Base-by-base conservation (phyloP, 2,888 invertebrate species). In the Polyommatus iphigenia region DNA sequence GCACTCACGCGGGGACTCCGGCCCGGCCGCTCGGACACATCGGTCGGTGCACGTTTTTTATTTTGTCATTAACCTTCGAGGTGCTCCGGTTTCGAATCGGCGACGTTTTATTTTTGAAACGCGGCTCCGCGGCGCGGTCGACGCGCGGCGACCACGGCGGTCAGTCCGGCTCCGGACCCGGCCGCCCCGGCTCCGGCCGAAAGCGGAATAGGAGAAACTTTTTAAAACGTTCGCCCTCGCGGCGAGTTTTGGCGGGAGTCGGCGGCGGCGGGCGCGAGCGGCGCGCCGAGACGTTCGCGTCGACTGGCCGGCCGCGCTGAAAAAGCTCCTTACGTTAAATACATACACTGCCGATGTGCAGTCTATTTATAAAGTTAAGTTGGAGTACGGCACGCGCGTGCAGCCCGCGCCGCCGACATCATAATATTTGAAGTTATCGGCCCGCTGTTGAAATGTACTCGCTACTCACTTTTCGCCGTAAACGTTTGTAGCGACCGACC, bases 31-130 rank as follows among this genome's bases (percentile, higher is more conserved):
- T 85, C 85, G 85, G 85, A 88, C 88, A 89, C 89, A 90, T 87
- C 85, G 87, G 90, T 91, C 89, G 89, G 90, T 90, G 90, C 89
- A 90, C 88, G 90, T 87, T 89, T 91, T 91, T 92, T 91, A 91
- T 91, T 92, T 91, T 91, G 91, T 92, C 91, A 92, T 92, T 92
- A 92, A 92, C 92, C 93, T 93, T 92, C 92, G 89, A 85, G 89
- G 89, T 91, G 92, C 92, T 92, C 92, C 91, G 91, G 90, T 91
- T 92, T 89, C 89, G 89, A 89, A 91, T 91, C 90, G 88, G 89
- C 90, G 89, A 90, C 91, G 91, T 89, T 91, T 92, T 93, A 92
- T 93, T 93, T 92, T 91, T 88, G 91, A 90, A 91, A 90, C 91
- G 87, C 91, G 90, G 89, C 90, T 90, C 91, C 90, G 89, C 88